A percentile compares a stretch with the other conserved stretches of the same genome.
phyloP scores from a whole-genome alignment of 2,888 invertebrate genomes.

The Hedya salicella region DNA sequence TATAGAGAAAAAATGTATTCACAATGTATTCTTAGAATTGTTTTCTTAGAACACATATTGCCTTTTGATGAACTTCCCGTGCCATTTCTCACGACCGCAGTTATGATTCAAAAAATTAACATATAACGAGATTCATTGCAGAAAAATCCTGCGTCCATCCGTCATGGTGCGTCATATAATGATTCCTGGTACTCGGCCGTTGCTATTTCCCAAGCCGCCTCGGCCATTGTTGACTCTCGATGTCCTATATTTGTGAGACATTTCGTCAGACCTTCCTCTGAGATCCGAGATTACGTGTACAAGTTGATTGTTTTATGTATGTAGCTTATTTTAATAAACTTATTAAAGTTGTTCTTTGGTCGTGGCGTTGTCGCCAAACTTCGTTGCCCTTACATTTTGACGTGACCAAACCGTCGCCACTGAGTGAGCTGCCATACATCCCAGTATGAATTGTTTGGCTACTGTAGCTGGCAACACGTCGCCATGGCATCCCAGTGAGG shows the following conservation, averaged over 20 bases:
- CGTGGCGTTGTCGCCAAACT: too few relatives aligned
- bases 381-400: too few relatives aligned
- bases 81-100: constrained; percentile 36
- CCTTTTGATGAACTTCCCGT: constrained; percentile 25
- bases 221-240: not conserved
- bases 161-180: constrained; percentile 69
- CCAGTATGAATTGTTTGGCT: too few relatives aligned
- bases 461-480: too few relatives aligned
- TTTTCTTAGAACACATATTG: constrained; percentile 46
- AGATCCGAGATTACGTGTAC: too few relatives aligned
- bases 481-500: too few relatives aligned
- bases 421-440: too few relatives aligned
- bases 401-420: too few relatives aligned
- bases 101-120: constrained; percentile 46
- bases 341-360: too few relatives aligned
- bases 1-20: constrained; percentile 43
- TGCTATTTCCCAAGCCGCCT: constrained; percentile 19
- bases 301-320: too few relatives aligned
- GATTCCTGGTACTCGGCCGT: constrained; percentile 35
- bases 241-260: not conserved
- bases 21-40: constrained; percentile 42
- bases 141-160: constrained; percentile 76
- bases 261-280: too few relatives aligned
- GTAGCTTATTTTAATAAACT: too few relatives aligned
- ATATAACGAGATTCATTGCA: constrained; percentile 72